Evolutionary conservation across 30 jellyfish, hydroid and myxozoan genomes (phyloP).

Genomic region (Sanderia malayensis): DNA sequence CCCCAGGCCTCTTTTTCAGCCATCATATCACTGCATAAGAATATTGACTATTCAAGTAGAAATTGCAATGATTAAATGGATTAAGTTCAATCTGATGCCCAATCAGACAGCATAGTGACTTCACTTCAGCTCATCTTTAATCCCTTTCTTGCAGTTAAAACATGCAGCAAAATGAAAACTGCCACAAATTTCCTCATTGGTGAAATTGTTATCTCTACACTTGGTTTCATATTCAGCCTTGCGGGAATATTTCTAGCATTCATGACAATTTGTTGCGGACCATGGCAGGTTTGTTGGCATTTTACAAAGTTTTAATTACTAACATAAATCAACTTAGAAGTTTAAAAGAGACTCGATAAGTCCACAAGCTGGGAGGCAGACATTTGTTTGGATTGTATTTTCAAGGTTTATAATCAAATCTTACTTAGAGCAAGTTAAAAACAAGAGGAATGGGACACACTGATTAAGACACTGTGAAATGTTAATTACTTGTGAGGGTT

Average conservation of each 20-base stretch:
- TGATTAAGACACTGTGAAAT: no score
- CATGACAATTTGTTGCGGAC: slow-evolving; percentile 86
- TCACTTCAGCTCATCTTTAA: no score
- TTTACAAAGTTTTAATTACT: not conserved
- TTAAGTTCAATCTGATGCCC: no score
- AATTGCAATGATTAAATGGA: no score
- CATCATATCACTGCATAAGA: no score
- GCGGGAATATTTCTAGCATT: slow-evolving; percentile 69
- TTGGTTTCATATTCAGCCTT: slow-evolving; percentile 49
- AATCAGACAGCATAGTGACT: no score
- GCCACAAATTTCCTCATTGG: slow-evolving; percentile 56
- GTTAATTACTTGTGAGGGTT: no score
- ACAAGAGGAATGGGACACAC: no score
- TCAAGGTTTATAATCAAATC: no score
- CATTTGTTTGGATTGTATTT: not conserved
- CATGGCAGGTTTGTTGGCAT: slow-evolving; percentile 61
- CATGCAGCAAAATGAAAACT: slow-evolving; percentile 51
- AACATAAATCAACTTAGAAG: not conserved
- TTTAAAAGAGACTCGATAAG: not conserved
- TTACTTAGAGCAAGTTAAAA: no score
- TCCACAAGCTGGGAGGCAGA: not conserved
- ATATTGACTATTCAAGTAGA: no score
- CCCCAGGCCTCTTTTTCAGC: no score
- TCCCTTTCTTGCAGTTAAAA: slow-evolving; percentile 43
- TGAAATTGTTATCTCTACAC: slow-evolving; percentile 59